Evolutionary conservation across 1,140 invertebrate species (phyloP), one percentile per base, ranked within the genome.

Genomic region (Dendrolimus kikuchii): DNA sequence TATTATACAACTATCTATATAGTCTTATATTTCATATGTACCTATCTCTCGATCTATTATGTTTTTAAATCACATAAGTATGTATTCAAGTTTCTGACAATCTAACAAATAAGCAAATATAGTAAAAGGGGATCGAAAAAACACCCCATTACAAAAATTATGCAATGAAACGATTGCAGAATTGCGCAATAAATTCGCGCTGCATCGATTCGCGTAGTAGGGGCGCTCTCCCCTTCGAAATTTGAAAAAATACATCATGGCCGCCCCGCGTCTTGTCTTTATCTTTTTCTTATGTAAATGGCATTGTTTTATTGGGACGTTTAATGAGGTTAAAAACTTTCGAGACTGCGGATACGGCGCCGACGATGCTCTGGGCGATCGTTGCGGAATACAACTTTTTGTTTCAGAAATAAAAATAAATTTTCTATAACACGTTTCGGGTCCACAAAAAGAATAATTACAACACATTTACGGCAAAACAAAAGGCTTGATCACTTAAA

Each of bases 261-360:
- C 62, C 57, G 43, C 57, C 39, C 38, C 52, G 60, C 62, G 55
- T 65, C 66, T 67, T 69, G 64, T 60, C 62, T 69, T 69, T 72
- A 69, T 69, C 64, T 64, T 66, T 71, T 71, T 60, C 69, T 71
- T 71, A 71, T 71, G 66, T 62, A 66, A 71, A 71, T 71, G 53
- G 46, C 49, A 39, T 48, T 49, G 49, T 55, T 64, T 60, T 69
- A 69, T 64, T 64, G 54, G 23, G 49, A 57, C 51, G 57, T 61
- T 59, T 66, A 69, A 66, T 64, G 66, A 69, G 60, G 56, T 62
- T 66, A 61, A 61, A 57, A 69, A 69, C 67, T 69, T 69, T 66
- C 53, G 57, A 61, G 67, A 55, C 64, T 53, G 44, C 57, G 38
- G 38, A 23, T 23, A 23, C 57, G 58, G 54, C 62, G 57, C 53